Evolutionary conservation across 2,113 vertebrate genomes (phyloP), one percentile per base, ranked within the genome.

Genomic region (Phoenicopterus ruber): DNA sequence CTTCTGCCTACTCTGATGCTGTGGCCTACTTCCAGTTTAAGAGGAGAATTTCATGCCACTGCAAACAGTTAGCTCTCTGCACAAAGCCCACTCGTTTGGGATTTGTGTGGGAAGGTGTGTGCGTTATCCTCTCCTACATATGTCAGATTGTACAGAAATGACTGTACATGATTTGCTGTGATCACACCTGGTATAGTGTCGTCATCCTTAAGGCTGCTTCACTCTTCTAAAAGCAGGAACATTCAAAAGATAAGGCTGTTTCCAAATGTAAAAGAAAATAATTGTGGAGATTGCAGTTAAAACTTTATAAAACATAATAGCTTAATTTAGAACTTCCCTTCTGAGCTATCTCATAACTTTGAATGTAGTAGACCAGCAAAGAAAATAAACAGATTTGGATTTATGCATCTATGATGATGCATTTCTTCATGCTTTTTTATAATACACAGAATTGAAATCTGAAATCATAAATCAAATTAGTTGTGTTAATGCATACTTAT

Each of bases 31-130:
- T 94, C 80, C 9, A 85, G 66, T n/a, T 72, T 77, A 34, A 76
- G 58, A 86, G 49, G 36, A 94, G 42, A 90, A 82, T 57, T 93
- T 85, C 31, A 46, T 80, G 34, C 31, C 49, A 31, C 65, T 83
- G 57, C 34, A 50, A n/a, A 38, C 52, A 91, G 62, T 52, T 47
- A 83, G 49, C 38, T 82, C 54, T 84, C 54, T 70, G 62, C 58
- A 91, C 61, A 90, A 85, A 88, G 63, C 40, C 40, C 0, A 0
- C 81, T 89, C 2, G 0, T 71, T 59, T 63, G 54, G 61, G 49
- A 69, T 61, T 69, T 92, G 74, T 65, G 96, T 95, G 84, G 96
- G 91, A 91, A 93, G 83, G 61, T 85, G 89, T 55, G 18, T 79
- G 62, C 17, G 2, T 94, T 97, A 54, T 82, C 2, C 0, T 89